Evolutionary conservation across 1,140 invertebrate genomes (phyloP), one percentile per base, ranked within the genome.

Genomic region (Babylonia areolata): DNA sequence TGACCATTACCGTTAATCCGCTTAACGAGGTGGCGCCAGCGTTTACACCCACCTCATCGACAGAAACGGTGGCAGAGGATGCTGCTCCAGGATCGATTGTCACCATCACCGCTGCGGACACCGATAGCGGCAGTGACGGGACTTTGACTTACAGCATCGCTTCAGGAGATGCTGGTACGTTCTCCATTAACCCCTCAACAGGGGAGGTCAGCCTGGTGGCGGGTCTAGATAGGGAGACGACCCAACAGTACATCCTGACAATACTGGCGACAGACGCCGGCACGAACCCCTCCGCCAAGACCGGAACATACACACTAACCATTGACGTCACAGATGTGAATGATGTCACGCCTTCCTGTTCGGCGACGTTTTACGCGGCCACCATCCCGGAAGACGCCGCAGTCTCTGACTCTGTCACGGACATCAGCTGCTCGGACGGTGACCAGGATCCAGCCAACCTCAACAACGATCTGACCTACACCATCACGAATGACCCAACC

Each of bases 1-100:
- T 90, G 28, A 85, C 85, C 9, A 85, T 93, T 35, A 35, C 77
- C 37, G 84, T 92, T 1, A 85, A 77, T 97, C 98, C 99, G 92
- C 95, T 98, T 42, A 99, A 99, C 93, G 98, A 99, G 95, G 98
- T 98, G 93, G 96, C 97, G 0, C 98, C 98, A 0, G 95, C 97
- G 37, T 98, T 99, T 42, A 58, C 83, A 5, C 84, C 88, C 31
- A 75, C 87, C 33, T 69, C 86, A 0, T 86, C 81, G 39, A 86
- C 82, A 15, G 69, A 84, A 17, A 83, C 20, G 35, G 51, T 92
- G 1, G 83, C 86, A 46, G 91, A 92, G 86, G 86, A 90, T 69
- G 28, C 86, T 2, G 58, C 78, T 28, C n/a, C 83, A 2, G 88
- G 87, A 31, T 78, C 84, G 15, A 77, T 83, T 17, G 69, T 91